Conservation (phyloP, 2,113 vertebrate species). For the Dermatemys mawii region DNA sequence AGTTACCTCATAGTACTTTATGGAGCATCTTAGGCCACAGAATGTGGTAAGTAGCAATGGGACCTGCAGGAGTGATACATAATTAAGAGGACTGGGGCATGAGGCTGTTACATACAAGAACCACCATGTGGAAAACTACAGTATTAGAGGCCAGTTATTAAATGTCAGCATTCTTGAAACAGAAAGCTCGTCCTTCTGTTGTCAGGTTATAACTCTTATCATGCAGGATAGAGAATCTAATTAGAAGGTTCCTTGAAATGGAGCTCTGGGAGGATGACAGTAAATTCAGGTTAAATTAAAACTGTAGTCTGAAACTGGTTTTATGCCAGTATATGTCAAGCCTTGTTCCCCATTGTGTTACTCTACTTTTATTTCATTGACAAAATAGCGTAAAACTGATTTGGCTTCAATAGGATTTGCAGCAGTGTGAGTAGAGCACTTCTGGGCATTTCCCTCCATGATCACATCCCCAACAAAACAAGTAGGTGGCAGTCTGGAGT, state of each 20-base stretch:
- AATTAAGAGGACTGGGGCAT: neutral
- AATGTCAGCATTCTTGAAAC: neutral
- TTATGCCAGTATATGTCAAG: rapidly evolving
- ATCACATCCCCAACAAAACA: too few species aligned
- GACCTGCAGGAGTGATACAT: neutral
- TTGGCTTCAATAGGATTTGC: neutral
- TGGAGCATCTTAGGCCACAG: neutral
- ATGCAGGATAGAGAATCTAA: neutral
- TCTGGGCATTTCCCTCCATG: too few species aligned
- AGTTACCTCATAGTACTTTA: neutral
- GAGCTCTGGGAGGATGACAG: neutral
- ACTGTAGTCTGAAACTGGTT: neutral
- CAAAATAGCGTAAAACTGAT: neutral
- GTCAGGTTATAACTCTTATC: neutral
- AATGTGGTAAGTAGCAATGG: neutral
- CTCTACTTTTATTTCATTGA: neutral
- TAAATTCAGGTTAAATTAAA: neutral
- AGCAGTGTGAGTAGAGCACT: neutral
- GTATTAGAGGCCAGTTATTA: neutral
- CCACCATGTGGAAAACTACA: neutral
- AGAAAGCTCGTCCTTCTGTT: neutral
- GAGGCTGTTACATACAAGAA: neutral
- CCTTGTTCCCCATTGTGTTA: neutral
- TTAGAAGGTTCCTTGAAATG: neutral
- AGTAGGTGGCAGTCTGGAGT: too few species aligned